A percentile compares a stretch with the other conserved stretches of the same genome.
Evolutionary conservation across 1,140 invertebrate species (phyloP).

Genomic region (Zophobas atratus): DNA sequence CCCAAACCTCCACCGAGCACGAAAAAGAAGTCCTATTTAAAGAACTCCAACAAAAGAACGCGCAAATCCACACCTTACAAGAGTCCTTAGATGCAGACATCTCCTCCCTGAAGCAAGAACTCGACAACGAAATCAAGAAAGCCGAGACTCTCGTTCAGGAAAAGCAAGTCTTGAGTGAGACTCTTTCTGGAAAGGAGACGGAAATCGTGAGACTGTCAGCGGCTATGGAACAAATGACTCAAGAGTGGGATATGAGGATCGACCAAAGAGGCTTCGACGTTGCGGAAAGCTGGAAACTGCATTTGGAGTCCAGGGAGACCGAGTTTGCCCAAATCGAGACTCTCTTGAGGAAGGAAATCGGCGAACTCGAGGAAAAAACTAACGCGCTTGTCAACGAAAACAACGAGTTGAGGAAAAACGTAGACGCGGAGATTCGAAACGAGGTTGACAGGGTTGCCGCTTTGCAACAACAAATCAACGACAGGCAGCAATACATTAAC

Average conservation of each 20-base stretch:
- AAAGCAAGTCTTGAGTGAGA: constrained; percentile 53
- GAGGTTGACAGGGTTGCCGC: constrained; percentile 64
- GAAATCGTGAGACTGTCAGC: constrained; percentile 65
- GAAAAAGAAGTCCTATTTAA: constrained; percentile 66
- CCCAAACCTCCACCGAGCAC: constrained; percentile 3
- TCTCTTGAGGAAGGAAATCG: constrained; percentile 68
- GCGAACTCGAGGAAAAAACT: constrained; percentile 69
- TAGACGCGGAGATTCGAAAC: constrained; percentile 65
- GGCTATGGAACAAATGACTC: constrained; percentile 61
- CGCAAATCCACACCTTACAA: constrained; percentile 62
- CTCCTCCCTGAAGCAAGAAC: constrained; percentile 8
- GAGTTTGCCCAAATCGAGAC: constrained; percentile 72
- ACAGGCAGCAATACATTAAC: constrained; percentile 59
- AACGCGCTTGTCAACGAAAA: constrained; percentile 70
- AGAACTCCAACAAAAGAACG: constrained; percentile 65
- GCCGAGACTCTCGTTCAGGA: constrained; percentile 32
- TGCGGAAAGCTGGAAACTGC: constrained; percentile 77
- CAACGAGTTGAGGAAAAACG: constrained; percentile 64
- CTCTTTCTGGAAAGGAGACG: constrained; percentile 55
- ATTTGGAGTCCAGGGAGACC: constrained; percentile 73
- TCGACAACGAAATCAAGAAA: constrained; percentile 8
- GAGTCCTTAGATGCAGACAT: constrained; percentile 58
- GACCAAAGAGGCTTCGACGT: constrained; percentile 77
- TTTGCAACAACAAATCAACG: constrained; percentile 68
- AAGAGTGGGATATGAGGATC: constrained; percentile 70